Evolutionary conservation across 2,888 invertebrate genomes (phyloP).

Genomic region (Ernsta delagoae): DNA sequence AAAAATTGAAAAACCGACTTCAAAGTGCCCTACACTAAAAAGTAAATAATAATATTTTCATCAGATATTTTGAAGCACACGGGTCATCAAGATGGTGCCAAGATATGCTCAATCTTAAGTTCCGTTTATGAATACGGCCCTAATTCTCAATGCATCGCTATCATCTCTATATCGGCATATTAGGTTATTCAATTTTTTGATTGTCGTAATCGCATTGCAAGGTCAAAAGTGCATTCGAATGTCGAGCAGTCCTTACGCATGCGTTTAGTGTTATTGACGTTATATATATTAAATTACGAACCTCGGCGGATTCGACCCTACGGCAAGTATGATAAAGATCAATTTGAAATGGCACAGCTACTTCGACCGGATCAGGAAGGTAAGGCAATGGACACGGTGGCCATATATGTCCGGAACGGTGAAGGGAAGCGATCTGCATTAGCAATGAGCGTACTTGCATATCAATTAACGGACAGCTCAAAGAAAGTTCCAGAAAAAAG

Average conservation of each 20-base stretch:
- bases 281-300: constrained; percentile 39
- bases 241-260: constrained; percentile 23
- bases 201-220: not conserved
- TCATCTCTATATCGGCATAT: no score
- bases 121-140: no score
- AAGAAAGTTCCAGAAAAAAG: constrained; percentile 33
- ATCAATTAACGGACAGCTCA: constrained; percentile 34
- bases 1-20: no score
- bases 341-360: constrained; percentile 43
- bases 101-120: no score
- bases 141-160: no score
- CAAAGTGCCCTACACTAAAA: no score
- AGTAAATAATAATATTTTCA: no score
- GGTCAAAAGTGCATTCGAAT: constrained; percentile 35
- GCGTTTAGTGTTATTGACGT: constrained; percentile 45
- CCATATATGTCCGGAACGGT: constrained; percentile 34
- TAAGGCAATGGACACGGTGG: constrained; percentile 20
- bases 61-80: no score
- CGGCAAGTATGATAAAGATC: constrained; percentile 46
- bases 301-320: constrained; percentile 49
- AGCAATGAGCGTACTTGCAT: constrained; percentile 39
- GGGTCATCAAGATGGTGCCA: no score
- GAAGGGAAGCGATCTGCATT: constrained; percentile 40
- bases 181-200: no score
- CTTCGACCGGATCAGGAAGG: constrained; percentile 12